phyloP scores from a whole-genome alignment of 2,888 invertebrate species.

The Graphium colonna region DNA sequence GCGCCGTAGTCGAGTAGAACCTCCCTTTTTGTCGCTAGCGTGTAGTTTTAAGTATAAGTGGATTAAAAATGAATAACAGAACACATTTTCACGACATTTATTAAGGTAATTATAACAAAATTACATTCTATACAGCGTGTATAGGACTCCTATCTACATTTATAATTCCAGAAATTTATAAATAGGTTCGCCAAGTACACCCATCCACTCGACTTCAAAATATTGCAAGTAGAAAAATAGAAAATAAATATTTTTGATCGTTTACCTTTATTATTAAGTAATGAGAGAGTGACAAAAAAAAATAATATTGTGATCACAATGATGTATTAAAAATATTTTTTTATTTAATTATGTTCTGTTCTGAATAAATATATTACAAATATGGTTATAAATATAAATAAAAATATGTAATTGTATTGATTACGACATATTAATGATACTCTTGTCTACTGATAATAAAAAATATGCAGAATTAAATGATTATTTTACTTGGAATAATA shows the following conservation, averaged over 20 bases:
- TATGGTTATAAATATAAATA: no score
- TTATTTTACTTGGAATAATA: no score
- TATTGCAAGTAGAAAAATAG: conserved; percentile 18
- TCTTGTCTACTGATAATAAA: no score
- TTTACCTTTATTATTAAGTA: background rate
- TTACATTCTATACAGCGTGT: conserved; percentile 14
- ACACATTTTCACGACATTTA: conserved; percentile 13
- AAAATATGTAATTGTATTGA: no score
- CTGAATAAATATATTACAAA: no score
- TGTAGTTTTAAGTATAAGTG: no score
- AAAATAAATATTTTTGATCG: conserved; percentile 15
- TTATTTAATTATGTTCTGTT: background rate
- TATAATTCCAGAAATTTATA: conserved; percentile 7
- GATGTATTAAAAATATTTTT: background rate
- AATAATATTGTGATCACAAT: background rate
- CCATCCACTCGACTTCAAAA: conserved; percentile 1
- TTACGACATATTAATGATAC: no score
- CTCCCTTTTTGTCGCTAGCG: no score
- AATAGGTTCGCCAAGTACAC: background rate
- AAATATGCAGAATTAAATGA: no score
- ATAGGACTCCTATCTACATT: conserved; percentile 4
- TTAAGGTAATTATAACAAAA: conserved; percentile 15
- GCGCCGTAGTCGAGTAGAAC: no score
- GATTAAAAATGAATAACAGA: no score
- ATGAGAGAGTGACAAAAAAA: background rate